Evolutionary conservation across 1,140 invertebrate genomes (phyloP), one percentile per base, ranked within the genome.

Genomic region (Lordiphosa stackelbergi): DNA sequence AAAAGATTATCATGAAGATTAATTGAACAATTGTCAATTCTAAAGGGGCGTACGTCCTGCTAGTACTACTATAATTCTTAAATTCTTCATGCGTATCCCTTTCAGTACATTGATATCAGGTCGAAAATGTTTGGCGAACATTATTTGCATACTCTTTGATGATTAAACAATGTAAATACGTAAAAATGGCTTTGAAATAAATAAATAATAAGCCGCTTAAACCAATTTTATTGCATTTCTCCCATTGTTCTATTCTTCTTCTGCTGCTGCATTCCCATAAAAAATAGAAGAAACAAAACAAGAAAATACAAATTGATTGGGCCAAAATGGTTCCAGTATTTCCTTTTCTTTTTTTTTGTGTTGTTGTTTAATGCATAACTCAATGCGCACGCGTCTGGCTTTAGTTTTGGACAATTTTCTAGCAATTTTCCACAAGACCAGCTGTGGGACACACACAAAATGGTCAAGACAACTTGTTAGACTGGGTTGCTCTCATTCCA

Each of bases 321-420:
- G 51, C 48, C 57, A 48, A 69, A 73, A 62, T 62, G 56, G 51
- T 62, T 70, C 59, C 35, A 51, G 64, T 46, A 11, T 46, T 46
- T 31, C 43, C 31, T 8, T 12, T 73, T 66, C 12, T 6, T n/a
- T 70, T 70, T 70, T 1, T 66, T 24, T 1, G 2, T 28, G 24
- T 62, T 19, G 19, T 19, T 19, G 19, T 19, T 19, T 19, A 19
- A 19, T 19, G 56, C 59, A 68, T 71, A 84, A 78, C 84, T 77
- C 78, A 77, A 66, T 62, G 59, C 66, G 66, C 75, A 81, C 75
- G 77, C 75, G 71, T 53, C 58, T 53, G 60, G 66, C 60, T 69
- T 69, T 68, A 68, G 66, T 51, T 66, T 56, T 31, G 43, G 58
- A 57, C 71, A 68, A 72, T 65, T 83, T 64, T 53, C 53, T 42